Evolutionary conservation across 2,113 vertebrate genomes (phyloP).

Genomic region (Aptenodytes forsteri): DNA sequence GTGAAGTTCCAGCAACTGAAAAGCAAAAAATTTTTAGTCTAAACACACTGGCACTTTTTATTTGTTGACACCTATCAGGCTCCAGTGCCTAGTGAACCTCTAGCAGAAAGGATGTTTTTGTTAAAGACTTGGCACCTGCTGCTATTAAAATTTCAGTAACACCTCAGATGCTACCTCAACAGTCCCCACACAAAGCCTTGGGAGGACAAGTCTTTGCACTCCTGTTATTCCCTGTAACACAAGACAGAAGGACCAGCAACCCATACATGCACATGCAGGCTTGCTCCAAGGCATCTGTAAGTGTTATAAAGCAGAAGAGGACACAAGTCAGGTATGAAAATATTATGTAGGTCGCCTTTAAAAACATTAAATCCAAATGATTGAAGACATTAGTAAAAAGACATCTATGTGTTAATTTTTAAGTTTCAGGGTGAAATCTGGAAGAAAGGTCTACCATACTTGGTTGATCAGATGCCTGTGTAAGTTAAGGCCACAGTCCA

Average conservation of each 20-base stretch:
- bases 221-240: background rate
- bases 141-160: background rate
- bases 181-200: background rate
- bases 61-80: background rate
- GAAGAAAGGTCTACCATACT: background rate
- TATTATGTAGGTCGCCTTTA: background rate
- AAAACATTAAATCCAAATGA: background rate
- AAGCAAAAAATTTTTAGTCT: background rate
- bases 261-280: accelerated
- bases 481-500: background rate
- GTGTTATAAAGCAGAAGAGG: background rate
- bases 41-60: background rate
- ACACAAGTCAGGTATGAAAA: background rate
- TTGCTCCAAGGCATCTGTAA: background rate
- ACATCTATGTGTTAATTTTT: background rate
- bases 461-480: background rate
- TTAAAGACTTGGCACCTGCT: background rate
- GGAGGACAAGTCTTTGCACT: background rate
- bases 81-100: background rate
- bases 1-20: background rate
- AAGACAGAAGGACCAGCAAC: background rate
- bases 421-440: background rate
- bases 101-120: background rate
- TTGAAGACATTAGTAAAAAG: background rate
- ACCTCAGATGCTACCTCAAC: background rate